Conservation (phyloP, 1,140 invertebrate genomes). For the Halyomorpha halys region DNA sequence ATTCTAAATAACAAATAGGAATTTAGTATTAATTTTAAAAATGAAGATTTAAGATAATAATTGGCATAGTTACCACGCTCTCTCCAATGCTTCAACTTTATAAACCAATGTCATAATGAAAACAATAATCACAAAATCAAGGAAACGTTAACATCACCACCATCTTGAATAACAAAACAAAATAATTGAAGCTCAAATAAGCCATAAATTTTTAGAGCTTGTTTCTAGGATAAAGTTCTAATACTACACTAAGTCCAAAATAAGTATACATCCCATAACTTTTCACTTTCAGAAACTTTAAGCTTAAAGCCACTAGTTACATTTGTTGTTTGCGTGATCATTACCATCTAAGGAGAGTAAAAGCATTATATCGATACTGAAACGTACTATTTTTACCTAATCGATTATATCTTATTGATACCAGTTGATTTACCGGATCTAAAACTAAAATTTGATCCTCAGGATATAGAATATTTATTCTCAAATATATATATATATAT, state of each 20-base stretch:
- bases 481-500: too few species aligned
- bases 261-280: not conserved
- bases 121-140: slow-evolving; percentile 15
- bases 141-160: not conserved
- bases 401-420: too few species aligned
- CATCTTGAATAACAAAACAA: slow-evolving; percentile 2
- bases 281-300: not conserved
- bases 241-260: not conserved
- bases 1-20: not conserved
- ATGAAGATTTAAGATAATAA: not conserved
- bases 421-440: too few species aligned
- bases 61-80: not conserved
- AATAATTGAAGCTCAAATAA: not conserved
- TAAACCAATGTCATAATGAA: slow-evolving; percentile 13
- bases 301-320: not conserved
- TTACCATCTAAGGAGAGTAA: slow-evolving; percentile 12
- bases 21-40: not conserved
- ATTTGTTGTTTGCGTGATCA: slow-evolving; percentile 14
- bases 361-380: too few species aligned
- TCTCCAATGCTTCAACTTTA: not conserved
- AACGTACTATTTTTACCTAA: too few species aligned
- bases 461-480: too few species aligned
- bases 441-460: too few species aligned
- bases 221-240: not conserved
- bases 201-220: not conserved